Conservation (phyloP, 1,140 invertebrate genomes). For the Drosophila lacertosa region DNA sequence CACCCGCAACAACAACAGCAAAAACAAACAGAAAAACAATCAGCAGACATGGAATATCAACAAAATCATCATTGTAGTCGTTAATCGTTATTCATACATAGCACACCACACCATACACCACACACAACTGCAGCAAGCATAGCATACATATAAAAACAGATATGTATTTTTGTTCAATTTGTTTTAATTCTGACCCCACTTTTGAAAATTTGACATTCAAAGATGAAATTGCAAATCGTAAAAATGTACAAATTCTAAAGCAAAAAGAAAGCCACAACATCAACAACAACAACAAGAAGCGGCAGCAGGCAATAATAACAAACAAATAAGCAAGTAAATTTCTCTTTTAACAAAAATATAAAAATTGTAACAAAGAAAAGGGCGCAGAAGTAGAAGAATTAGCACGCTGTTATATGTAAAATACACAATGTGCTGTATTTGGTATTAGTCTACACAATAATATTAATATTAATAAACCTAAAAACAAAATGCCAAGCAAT, state of each 20-base stretch:
- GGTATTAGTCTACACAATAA: conserved; percentile 22
- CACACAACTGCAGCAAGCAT: conserved; percentile 26
- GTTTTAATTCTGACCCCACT: conserved; percentile 28
- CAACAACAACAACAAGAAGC: not conserved
- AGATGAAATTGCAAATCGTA: conserved; percentile 22
- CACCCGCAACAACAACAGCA: conserved; percentile 6
- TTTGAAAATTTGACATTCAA: conserved; percentile 25
- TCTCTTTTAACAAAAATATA: not conserved
- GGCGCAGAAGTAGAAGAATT: conserved; percentile 1
- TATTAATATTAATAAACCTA: not conserved
- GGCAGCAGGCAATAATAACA: conserved; percentile 25
- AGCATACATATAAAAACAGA: not conserved
- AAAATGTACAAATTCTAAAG: conserved; percentile 23
- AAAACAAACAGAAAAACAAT: conserved; percentile 8
- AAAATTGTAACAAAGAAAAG: not conserved
- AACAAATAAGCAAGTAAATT: conserved; percentile 4
- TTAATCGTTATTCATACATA: conserved; percentile 11
- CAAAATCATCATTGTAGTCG: conserved; percentile 15
- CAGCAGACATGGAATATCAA: conserved; percentile 4
- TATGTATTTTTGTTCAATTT: conserved; percentile 35
- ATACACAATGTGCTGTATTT: conserved; percentile 24
- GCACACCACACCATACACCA: conserved; percentile 9
- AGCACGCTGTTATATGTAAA: conserved; percentile 23
- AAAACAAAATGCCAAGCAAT: conserved; percentile 6
- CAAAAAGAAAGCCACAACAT: conserved; percentile 4